Conservation (phyloP, 2,797 vertebrate species). For the Choloepus didactylus region DNA sequence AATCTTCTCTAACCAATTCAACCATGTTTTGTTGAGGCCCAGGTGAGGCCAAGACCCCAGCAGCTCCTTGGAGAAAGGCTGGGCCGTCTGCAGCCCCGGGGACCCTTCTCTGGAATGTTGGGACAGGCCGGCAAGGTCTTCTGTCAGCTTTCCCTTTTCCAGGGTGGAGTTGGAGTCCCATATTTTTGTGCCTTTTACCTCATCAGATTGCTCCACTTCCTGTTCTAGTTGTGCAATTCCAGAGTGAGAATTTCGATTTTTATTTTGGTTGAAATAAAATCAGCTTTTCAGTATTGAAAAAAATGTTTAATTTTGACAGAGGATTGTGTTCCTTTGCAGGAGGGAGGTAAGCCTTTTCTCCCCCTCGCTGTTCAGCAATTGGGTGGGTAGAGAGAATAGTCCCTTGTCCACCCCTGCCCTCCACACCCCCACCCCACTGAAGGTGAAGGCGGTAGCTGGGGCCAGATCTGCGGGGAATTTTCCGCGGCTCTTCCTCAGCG, state of each 20-base stretch:
- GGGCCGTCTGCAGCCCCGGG: accelerated
- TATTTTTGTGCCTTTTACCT: neutral
- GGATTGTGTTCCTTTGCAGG: neutral
- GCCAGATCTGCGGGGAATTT: neutral
- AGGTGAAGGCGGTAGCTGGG: neutral
- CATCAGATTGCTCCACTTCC: neutral
- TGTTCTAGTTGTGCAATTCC: accelerated
- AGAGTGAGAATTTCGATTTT: neutral
- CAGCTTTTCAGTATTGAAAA: neutral
- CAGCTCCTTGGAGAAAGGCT: accelerated
- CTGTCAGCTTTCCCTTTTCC: accelerated
- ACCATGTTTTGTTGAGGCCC: too few relatives aligned
- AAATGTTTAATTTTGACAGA: neutral
- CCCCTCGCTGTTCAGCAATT: too few relatives aligned
- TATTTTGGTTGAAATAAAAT: neutral
- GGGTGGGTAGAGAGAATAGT: accelerated
- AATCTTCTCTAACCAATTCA: accelerated
- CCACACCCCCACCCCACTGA: accelerated
- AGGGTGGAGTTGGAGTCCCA: accelerated
- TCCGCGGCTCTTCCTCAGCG: neutral
- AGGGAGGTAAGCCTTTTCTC: neutral
- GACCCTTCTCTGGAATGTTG: neutral
- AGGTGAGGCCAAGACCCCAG: neutral
- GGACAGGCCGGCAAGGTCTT: accelerated
- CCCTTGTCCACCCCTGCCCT: accelerated